Base-by-base conservation (phyloP, 2,113 vertebrate species). In the Manacus vitellinus region DNA sequence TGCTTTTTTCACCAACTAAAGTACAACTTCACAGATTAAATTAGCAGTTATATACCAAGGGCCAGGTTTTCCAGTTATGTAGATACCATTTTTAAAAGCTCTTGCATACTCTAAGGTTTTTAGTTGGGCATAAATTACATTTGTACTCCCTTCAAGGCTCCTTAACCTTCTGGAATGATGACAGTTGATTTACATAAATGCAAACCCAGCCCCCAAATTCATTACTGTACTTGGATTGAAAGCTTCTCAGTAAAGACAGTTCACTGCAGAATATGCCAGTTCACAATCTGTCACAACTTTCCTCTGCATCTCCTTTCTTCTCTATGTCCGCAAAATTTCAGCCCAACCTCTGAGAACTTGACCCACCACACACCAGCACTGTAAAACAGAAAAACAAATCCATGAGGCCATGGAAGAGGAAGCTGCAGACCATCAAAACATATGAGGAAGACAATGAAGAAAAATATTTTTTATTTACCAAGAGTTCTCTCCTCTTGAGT, bases 361-460 rank as follows among this genome's bases (percentile, higher is more conserved):
- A 8, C 6, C 11, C 2, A 46, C 14, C 41, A 46, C 18, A 52
- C 13, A 79, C 3, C 23, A 62, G 7, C 49, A 37, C 9, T 35
- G 14, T 58, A 58, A 6, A 5, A 30, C 11, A n/a, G 7, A 6
- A 83, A 54, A 24, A 49, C 9, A 81, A 46, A 61, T 20, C 14
- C 21, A 3, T 27, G 4, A 6, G 14, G 4, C 4, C 12, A 8
- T 10, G 16, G 23, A 81, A 85, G 11, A 63, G 4, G 9, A 89
- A 85, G 35, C 1, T 4, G 0, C 24, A 70, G 27, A 76, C 3
- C 4, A 10, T 24, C 21, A 41, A 75, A 85, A 65, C 1, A 1
- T 21, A 7, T 35, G 12, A 47, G 0, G 4, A 8, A 56, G 6
- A 37, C 12, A 58, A 24, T 10, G 19, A 19, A 6, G 30, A 19